Percentiles rank a stretch among this genome's conserved stretches.
Conservation (phyloP, 2,888 invertebrate genomes). For the Fragum whitleyi region DNA sequence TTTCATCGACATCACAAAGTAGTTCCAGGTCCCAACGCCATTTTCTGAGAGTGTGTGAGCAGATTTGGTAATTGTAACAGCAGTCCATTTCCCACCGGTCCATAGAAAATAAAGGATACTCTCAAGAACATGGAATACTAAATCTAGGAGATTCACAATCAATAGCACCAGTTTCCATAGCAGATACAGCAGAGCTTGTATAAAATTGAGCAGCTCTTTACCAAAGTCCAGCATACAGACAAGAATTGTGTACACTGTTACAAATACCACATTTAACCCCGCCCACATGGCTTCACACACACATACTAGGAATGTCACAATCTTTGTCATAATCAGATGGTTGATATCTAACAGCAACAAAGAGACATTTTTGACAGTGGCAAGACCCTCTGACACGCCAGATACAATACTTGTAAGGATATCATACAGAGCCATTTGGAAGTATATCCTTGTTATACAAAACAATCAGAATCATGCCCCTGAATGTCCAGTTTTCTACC, state of each 20-base stretch:
- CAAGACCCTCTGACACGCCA: slow-evolving; percentile 30
- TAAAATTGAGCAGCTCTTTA: slow-evolving; percentile 59
- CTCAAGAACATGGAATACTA: slow-evolving; percentile 60
- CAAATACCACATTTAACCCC: slow-evolving; percentile 35
- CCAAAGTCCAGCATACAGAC: slow-evolving; percentile 63
- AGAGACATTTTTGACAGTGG: slow-evolving; percentile 6
- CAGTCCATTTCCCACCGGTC: slow-evolving; percentile 67
- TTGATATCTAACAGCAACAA: slow-evolving; percentile 49
- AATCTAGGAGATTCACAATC: slow-evolving; percentile 56
- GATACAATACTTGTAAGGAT: slow-evolving; percentile 9
- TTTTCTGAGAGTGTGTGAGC: slow-evolving; percentile 53
- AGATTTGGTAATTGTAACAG: slow-evolving; percentile 56
- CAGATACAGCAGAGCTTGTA: slow-evolving; percentile 58
- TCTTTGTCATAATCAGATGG: slow-evolving; percentile 45
- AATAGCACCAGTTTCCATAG: slow-evolving; percentile 68
- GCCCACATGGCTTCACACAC: slow-evolving; percentile 37
- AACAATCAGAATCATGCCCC: no score
- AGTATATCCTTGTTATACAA: background rate
- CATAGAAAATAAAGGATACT: slow-evolving; percentile 59
- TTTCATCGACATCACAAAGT: slow-evolving; percentile 53
- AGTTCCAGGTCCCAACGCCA: slow-evolving; percentile 61
- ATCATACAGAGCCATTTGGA: slow-evolving; percentile 4
- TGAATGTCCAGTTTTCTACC: no score
- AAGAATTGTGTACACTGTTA: slow-evolving; percentile 41
- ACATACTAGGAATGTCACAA: slow-evolving; percentile 35